phyloP scores from a whole-genome alignment of 2,113 vertebrate species.

The Rhombomys opimus region DNA sequence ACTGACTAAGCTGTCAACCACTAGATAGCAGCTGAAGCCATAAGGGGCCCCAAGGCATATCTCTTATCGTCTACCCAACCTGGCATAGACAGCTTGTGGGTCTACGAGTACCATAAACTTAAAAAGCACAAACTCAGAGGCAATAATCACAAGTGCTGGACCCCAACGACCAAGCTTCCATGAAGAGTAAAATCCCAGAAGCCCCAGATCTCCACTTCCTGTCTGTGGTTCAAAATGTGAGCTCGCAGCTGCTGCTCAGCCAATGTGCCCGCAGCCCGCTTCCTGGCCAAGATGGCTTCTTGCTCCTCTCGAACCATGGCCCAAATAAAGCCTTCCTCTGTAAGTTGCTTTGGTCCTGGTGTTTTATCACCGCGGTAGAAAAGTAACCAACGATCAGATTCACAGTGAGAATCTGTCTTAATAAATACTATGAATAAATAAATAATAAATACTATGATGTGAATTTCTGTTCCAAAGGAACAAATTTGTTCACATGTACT shows the following conservation, averaged over 20 bases:
- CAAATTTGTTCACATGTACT: neutral
- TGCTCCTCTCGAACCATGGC: neutral
- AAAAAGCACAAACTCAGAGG: neutral
- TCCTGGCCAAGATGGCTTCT: neutral
- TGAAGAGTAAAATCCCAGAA: neutral
- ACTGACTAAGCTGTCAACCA: neutral
- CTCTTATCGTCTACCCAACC: neutral
- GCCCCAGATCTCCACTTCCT: neutral
- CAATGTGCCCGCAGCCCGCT: neutral
- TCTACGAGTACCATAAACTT: too few relatives aligned
- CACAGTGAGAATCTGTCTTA: neutral
- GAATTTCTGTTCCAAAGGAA: neutral
- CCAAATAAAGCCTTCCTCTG: neutral
- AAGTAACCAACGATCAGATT: neutral
- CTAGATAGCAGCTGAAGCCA: neutral
- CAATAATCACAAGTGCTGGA: neutral
- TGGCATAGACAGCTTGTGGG: neutral
- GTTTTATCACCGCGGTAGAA: neutral
- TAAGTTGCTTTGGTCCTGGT: neutral
- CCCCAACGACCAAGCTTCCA: neutral
- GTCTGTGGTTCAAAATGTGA: neutral
- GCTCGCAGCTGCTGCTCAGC: neutral
- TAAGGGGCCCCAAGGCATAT: neutral
- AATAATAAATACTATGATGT: neutral
- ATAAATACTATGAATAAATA: neutral